Percentiles rank a stretch among this genome's conserved stretches.
phyloP scores from a whole-genome alignment of 2,797 vertebrate genomes.

The Presbytis comata region DNA sequence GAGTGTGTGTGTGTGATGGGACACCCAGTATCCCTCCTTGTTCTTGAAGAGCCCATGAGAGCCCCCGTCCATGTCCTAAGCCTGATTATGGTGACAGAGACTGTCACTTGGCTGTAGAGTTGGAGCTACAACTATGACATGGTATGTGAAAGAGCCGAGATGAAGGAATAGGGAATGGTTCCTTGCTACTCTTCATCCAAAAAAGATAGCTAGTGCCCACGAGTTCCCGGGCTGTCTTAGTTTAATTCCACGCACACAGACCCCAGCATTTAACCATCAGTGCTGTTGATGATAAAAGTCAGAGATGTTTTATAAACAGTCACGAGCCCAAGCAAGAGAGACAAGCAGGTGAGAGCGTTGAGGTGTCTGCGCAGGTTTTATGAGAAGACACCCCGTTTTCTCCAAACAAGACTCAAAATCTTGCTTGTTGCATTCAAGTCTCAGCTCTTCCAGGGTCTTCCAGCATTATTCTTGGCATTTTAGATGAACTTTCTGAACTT shows the following conservation, averaged over 20 bases:
- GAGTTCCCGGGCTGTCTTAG: not conserved
- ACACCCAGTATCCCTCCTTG: not conserved
- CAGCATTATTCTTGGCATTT: not conserved
- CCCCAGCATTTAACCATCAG: no score
- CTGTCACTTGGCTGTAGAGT: rapidly evolving
- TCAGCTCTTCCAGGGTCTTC: not conserved
- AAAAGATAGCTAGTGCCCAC: not conserved
- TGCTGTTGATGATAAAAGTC: not conserved
- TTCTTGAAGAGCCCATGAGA: not conserved
- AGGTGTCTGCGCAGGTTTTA: not conserved
- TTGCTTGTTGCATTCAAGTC: not conserved
- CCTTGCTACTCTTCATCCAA: not conserved
- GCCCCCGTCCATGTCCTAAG: not conserved
- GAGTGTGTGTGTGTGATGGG: not conserved
- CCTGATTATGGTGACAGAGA: not conserved
- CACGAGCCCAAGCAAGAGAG: not conserved
- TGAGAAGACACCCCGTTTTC: not conserved
- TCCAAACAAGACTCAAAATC: not conserved
- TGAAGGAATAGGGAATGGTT: not conserved
- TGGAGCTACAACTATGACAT: not conserved
- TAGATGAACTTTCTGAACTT: not conserved
- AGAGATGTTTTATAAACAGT: not conserved
- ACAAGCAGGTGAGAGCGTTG: not conserved
- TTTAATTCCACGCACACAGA: not conserved
- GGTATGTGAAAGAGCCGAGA: not conserved